phyloP scores from a whole-genome alignment of 2,797 vertebrate genomes.

The Gallinago nigripennis region DNA sequence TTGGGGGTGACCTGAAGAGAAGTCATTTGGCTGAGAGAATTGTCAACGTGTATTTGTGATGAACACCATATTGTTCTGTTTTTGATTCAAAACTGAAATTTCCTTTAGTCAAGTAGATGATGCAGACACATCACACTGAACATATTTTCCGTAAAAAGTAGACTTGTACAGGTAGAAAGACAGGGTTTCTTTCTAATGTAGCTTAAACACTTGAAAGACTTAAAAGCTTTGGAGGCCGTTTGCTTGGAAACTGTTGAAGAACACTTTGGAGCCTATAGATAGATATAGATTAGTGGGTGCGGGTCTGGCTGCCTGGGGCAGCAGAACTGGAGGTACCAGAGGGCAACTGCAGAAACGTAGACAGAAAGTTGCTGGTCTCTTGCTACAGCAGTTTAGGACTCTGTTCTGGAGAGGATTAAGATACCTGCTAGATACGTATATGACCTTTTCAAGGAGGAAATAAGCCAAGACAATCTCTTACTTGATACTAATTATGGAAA shows the following conservation, averaged over 20 bases:
- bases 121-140: not conserved
- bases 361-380: not conserved
- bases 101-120: not conserved
- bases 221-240: not conserved
- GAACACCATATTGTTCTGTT: not conserved
- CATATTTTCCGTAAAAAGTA: accelerated
- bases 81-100: not conserved
- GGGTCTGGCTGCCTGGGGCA: not conserved
- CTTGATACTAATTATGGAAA: not conserved
- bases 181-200: not conserved
- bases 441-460: not conserved
- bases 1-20: not conserved
- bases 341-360: not conserved
- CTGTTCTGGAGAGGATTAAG: not conserved
- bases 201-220: not conserved
- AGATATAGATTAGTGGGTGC: not conserved
- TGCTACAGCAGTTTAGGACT: not conserved
- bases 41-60: not conserved
- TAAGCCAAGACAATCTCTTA: not conserved
- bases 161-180: not conserved
- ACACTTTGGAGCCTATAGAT: not conserved
- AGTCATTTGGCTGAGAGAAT: not conserved
- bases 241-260: not conserved
- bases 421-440: not conserved
- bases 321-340: not conserved